Evolutionary conservation across 2,888 invertebrate species (phyloP), one percentile per base, ranked within the genome.

Genomic region (Pinctada fucata): DNA sequence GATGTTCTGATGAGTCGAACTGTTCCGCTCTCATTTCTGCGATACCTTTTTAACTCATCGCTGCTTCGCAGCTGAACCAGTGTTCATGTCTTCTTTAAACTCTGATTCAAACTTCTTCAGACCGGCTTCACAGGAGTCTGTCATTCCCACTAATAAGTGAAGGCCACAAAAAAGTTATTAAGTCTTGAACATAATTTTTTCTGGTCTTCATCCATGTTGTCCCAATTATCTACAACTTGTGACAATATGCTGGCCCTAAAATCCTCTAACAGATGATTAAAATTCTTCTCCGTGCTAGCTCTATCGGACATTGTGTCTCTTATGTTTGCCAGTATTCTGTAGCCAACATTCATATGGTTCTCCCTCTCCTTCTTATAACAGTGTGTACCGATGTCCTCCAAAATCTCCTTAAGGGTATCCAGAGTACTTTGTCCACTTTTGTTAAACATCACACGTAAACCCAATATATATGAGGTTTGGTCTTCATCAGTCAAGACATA

Each of bases 111-210:
- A 79, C 52, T 76, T 76, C 31, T 70, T 67, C 50, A 68, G 1
- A 50, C 74, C 71, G 45, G 48, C 45, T 71, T 83, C 81, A 63
- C 80, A 80, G 5, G 66, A 16, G 66, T 80, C 83, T 10, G 83
- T 81, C 65, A 83, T 77, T 50, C 82, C 83, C 16, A 82, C 80
- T 2, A 85, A 52, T 3, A 82, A 50, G 63, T 82, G 82, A 2
- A 85, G 67, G 2, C 84, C 85, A 80, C 82, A 85, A 74, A 76
- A 83, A 83, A 82, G 64, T 82, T 84, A 50, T 83, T 85, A 78
- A 84, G 78, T 63, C 77, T 68, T 5, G 73, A 5, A 70, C 82
- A 84, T 3, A 72, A 50, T 13, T 69, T 48, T 48, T 75, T 63
- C 45, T 82, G 77, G n/a, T 63, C 71, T 10, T 71, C 72, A 51